Conservation (phyloP, 2,888 invertebrate genomes). For the Nomada lathburiana region DNA sequence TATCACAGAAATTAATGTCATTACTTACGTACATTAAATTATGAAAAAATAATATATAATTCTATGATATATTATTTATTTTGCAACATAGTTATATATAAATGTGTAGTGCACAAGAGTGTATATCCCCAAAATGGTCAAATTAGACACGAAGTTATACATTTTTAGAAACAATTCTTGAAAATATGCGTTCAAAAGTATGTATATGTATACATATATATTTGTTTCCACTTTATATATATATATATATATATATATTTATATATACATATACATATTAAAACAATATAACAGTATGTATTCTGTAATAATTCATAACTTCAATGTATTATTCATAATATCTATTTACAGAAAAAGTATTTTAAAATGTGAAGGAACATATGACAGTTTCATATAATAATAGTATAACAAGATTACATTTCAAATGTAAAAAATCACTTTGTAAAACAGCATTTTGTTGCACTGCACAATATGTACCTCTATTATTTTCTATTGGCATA, state of each 20-base stretch:
- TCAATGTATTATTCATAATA: constrained; percentile 27
- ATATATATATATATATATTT: constrained; percentile 9
- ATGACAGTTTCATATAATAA: constrained; percentile 44
- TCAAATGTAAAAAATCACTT: constrained; percentile 32
- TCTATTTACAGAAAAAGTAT: constrained; percentile 49
- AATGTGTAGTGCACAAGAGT: constrained; percentile 53
- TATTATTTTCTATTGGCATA: constrained; percentile 34
- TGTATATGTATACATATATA: constrained; percentile 21
- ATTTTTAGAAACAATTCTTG: constrained; percentile 41
- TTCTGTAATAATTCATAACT: constrained; percentile 40
- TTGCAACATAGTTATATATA: constrained; percentile 49
- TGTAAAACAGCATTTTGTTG: constrained; percentile 19
- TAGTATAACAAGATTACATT: constrained; percentile 44
- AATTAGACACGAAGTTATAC: constrained; percentile 45
- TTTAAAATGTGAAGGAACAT: constrained; percentile 42
- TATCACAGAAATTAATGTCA: constrained; percentile 12
- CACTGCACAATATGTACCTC: constrained; percentile 20
- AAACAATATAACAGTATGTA: constrained; percentile 22
- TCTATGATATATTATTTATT: constrained; percentile 54
- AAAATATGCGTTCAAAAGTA: constrained; percentile 29
- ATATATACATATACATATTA: constrained; percentile 13
- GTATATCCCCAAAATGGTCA: constrained; percentile 17
- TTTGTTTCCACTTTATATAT: background rate
- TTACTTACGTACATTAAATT: constrained; percentile 23
- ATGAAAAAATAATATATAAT: constrained; percentile 32